Conservation (phyloP, 2,888 invertebrate genomes). For the Cheilosia pagana region DNA sequence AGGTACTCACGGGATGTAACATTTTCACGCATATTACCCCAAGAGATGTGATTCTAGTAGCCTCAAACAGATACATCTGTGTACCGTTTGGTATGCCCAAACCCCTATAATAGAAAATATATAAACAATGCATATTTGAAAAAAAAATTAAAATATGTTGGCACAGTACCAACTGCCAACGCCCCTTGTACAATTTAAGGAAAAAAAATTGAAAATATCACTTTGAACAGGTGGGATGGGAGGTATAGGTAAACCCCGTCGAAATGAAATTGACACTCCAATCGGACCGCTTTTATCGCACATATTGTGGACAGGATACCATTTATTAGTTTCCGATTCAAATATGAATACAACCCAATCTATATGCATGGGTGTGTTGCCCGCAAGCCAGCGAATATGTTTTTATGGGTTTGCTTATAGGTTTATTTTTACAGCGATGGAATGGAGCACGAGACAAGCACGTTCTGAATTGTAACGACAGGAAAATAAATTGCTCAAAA, state of each 20-base stretch:
- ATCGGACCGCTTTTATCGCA: conserved; percentile 65
- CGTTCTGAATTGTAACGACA: conserved; percentile 80
- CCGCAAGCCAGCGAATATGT: conserved; percentile 31
- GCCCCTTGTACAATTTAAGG: conserved; percentile 7
- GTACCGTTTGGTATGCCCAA: background rate
- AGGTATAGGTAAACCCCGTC: conserved; percentile 20
- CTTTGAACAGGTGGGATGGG: conserved; percentile 13
- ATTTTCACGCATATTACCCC: background rate
- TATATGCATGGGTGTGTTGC: conserved; percentile 37
- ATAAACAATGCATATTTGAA: background rate
- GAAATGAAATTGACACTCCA: conserved; percentile 62
- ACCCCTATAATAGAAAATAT: background rate
- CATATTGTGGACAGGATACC: conserved; percentile 64
- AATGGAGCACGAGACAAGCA: conserved; percentile 67
- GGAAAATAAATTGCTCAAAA: conserved; percentile 81
- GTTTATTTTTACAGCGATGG: conserved; percentile 62
- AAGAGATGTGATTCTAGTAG: conserved; percentile 2
- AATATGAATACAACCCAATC: conserved; percentile 60
- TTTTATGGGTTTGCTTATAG: conserved; percentile 59
- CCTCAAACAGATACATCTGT: background rate
- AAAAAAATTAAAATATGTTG: background rate
- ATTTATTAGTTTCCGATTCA: conserved; percentile 72
- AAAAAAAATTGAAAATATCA: conserved; percentile 19
- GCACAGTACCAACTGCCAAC: conserved; percentile 1
- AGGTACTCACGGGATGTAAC: background rate